phyloP scores from a whole-genome alignment of 2,888 invertebrate genomes.

The Xylophagus ater region DNA sequence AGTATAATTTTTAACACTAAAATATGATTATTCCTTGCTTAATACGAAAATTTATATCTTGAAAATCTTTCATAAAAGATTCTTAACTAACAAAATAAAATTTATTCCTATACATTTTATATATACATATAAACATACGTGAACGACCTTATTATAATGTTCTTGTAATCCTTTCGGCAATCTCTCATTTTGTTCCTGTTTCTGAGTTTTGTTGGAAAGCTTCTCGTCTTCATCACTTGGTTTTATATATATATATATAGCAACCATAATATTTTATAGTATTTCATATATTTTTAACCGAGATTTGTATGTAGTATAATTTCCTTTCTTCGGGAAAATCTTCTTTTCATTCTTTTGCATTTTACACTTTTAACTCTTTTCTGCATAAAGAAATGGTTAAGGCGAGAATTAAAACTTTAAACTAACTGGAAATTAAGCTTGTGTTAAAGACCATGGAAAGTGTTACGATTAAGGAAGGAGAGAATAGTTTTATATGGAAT shows the following conservation, averaged over 20 bases:
- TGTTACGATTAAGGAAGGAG: constrained; percentile 17
- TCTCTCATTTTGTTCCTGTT: not conserved
- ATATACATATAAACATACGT: too few relatives aligned
- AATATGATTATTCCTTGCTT: too few relatives aligned
- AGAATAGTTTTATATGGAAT: constrained; percentile 18
- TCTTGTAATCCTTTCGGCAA: constrained; percentile 7
- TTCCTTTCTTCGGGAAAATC: too few relatives aligned
- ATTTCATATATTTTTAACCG: too few relatives aligned
- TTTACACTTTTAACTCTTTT: constrained; percentile 11
- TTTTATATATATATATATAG: too few relatives aligned
- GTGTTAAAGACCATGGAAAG: constrained; percentile 16
- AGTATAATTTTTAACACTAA: too few relatives aligned
- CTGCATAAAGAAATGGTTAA: constrained; percentile 14
- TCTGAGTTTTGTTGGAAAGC: constrained; percentile 2
- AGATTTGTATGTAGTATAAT: too few relatives aligned
- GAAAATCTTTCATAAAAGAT: too few relatives aligned
- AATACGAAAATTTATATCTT: too few relatives aligned
- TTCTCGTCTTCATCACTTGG: not conserved
- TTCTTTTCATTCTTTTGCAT: constrained; percentile 10
- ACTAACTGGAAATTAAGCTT: constrained; percentile 16
- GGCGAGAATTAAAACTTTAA: constrained; percentile 18
- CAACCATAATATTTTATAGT: too few relatives aligned
- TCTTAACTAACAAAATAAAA: too few relatives aligned
- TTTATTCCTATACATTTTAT: too few relatives aligned
- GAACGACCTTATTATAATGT: constrained; percentile 12